phyloP scores from a whole-genome alignment of 53 echinoderm and acorn worm species.

The Henricia sp. region DNA sequence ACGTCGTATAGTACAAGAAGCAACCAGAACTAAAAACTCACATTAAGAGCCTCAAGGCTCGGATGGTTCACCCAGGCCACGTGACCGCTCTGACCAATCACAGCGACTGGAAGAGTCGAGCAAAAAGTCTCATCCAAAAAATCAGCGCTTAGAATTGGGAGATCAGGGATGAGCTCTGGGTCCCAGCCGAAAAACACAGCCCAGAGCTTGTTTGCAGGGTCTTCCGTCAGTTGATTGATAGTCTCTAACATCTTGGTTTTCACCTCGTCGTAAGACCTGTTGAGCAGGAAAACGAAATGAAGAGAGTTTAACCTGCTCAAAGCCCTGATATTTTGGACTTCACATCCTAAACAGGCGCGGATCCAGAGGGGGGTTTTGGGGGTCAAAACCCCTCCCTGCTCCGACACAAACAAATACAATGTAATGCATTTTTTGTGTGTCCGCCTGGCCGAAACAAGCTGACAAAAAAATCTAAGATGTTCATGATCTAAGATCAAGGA shows the following conservation, averaged over 20 bases:
- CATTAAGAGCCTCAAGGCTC: background rate
- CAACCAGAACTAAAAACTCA: background rate
- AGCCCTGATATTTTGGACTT: no score
- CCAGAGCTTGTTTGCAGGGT: constrained; percentile 24
- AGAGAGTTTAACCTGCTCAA: background rate
- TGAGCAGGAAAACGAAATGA: background rate
- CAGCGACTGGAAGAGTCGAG: constrained; percentile 20
- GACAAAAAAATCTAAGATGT: no score
- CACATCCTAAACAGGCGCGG: background rate
- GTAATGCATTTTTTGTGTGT: no score
- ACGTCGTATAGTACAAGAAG: background rate
- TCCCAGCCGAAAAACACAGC: no score
- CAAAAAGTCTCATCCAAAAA: constrained; percentile 58
- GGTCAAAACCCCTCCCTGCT: no score
- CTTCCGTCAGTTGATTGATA: background rate
- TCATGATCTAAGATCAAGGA: background rate
- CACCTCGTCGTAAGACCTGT: constrained; percentile 16
- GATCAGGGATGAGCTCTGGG: constrained; percentile 54
- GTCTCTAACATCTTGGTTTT: background rate
- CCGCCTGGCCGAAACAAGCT: no score
- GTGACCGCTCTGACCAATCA: no score
- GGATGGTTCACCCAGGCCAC: constrained; percentile 60
- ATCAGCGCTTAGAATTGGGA: constrained; percentile 56
- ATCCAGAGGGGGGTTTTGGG: no score
- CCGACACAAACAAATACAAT: no score